phyloP scores from a whole-genome alignment of 2,113 vertebrate genomes.

The Gymnorhina tibicen region DNA sequence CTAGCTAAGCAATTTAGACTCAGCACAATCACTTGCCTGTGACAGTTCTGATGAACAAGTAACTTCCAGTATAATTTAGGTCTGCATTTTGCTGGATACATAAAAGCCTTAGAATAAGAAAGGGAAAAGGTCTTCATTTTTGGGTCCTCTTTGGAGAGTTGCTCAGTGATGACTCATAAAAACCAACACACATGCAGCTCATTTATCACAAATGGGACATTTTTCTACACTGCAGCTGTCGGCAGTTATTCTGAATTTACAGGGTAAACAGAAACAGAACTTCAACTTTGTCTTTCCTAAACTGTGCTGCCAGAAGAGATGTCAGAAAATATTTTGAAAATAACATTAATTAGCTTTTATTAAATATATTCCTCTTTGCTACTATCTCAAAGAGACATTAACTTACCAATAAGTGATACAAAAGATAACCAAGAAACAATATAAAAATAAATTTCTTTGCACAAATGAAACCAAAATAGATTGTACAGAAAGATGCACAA shows the following conservation, averaged over 20 bases:
- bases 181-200: neutral
- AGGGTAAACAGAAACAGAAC: neutral
- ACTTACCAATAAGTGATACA: neutral
- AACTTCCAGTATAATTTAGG: neutral
- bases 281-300: conserved; percentile 44
- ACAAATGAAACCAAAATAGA: neutral
- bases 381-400: neutral
- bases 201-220: conserved; percentile 1
- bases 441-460: neutral
- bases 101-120: neutral
- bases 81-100: neutral
- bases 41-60: neutral
- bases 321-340: neutral
- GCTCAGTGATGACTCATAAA: conserved; percentile 35
- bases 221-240: conserved; percentile 42
- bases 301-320: neutral
- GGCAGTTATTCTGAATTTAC: neutral
- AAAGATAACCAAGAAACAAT: neutral
- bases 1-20: neutral
- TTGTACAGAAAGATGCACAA: neutral
- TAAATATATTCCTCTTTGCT: neutral
- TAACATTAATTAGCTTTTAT: neutral
- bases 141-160: neutral
- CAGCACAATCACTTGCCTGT: neutral
- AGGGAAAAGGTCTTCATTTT: neutral